Evolutionary conservation across 2,888 invertebrate species (phyloP).

Genomic region (Drymonia ruficornis): DNA sequence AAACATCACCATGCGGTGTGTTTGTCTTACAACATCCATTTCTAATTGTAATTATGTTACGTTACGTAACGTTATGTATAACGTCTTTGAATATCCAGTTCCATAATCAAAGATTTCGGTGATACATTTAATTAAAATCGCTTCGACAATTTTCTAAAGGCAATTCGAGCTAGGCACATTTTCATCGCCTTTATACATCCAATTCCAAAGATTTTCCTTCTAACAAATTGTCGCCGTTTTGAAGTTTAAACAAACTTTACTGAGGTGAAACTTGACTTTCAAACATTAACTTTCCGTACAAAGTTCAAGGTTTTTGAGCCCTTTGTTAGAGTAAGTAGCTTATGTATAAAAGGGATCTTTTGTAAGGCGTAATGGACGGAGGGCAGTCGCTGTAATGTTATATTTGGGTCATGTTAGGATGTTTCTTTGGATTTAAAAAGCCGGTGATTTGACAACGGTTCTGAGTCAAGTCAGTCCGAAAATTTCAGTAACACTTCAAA

Average conservation of each 20-base stretch:
- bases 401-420: not conserved
- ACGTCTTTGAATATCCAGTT: too few species aligned
- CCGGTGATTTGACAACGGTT: too few species aligned
- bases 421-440: too few species aligned
- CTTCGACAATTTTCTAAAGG: not conserved
- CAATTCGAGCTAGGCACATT: not conserved
- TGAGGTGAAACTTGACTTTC: slow-evolving; percentile 22
- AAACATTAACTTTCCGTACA: slow-evolving; percentile 7
- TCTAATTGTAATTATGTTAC: too few species aligned
- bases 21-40: too few species aligned
- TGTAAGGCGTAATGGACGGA: slow-evolving; percentile 1
- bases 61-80: too few species aligned
- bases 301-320: slow-evolving; percentile 2
- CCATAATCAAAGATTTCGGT: not conserved
- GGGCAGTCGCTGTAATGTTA: not conserved
- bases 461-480: too few species aligned
- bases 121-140: not conserved
- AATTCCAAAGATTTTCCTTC: slow-evolving; percentile 23
- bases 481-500: too few species aligned
- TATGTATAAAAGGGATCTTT: slow-evolving; percentile 16
- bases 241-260: slow-evolving; percentile 26
- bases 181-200: slow-evolving; percentile 9
- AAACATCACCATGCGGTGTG: too few species aligned
- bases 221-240: slow-evolving; percentile 28
- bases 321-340: slow-evolving; percentile 15